Conservation (phyloP, 2,888 invertebrate genomes). For the Micoletzkya japonica region DNA sequence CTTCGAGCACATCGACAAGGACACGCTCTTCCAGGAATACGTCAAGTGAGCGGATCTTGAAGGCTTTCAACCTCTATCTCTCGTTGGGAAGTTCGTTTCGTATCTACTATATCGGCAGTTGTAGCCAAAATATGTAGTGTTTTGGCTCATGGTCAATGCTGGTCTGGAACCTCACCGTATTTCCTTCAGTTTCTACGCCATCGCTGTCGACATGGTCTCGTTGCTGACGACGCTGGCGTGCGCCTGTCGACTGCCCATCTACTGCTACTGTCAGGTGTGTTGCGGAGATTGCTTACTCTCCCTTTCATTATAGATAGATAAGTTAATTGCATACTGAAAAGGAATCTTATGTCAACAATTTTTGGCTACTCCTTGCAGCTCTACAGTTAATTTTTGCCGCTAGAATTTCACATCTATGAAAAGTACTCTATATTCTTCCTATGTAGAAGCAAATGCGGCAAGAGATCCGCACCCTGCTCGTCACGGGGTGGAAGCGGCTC, state of each 20-base stretch:
- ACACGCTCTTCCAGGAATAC: conserved; percentile 31
- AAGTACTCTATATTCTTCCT: not conserved
- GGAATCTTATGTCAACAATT: too few species aligned
- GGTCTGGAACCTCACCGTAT: not conserved
- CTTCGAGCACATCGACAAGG: conserved; percentile 58
- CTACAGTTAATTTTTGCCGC: too few species aligned
- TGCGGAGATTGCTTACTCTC: too few species aligned
- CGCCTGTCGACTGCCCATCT: conserved; percentile 59
- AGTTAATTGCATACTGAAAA: too few species aligned
- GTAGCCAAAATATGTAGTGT: too few species aligned
- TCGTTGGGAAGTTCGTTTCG: too few species aligned
- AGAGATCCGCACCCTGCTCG: not conserved
- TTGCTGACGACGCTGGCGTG: conserved; percentile 58
- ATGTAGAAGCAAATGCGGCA: conserved; percentile 7
- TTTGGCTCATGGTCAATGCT: too few species aligned
- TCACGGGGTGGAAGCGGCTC: conserved; percentile 12
- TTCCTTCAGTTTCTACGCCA: conserved; percentile 48
- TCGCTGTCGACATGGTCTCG: conserved; percentile 56
- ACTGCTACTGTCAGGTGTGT: conserved; percentile 48
- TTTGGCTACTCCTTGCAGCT: too few species aligned
- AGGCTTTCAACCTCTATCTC: not conserved
- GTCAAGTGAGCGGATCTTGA: conserved; percentile 11
- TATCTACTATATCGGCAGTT: too few species aligned
- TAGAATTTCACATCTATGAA: too few species aligned
- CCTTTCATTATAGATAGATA: too few species aligned